Base-by-base conservation (phyloP, 2,797 vertebrate species). In the Sylvilagus floridanus region DNA sequence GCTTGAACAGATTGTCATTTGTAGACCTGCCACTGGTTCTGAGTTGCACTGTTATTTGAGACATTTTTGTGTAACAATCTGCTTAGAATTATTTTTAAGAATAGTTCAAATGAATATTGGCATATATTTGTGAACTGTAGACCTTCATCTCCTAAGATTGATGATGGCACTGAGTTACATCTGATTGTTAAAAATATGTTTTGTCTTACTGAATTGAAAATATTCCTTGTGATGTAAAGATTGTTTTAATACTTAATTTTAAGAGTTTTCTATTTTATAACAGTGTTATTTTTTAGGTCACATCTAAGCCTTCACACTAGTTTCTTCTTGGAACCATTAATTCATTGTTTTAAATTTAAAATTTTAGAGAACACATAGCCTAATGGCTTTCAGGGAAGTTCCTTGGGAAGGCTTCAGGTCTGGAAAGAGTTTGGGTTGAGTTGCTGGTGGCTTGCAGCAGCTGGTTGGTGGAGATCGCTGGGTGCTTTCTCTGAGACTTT, bases 141-240 rank as follows among this genome's bases (percentile, higher is more conserved):
- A 37, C 28, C 12, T n/a, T 72, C 32, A 90, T 4, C 28, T 19
- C 32, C 17, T 96, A 50, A 95, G 81, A 32, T 82, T 62, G 52
- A 26, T 35, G 35, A 35, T 35, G 35, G 35, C 35, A 35, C 35
- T 35, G 35, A 35, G 35, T 35, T 35, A 35, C 35, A 35, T 35
- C 35, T 35, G 35, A 35, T 35, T 35, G 35, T 85, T 90, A 65
- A 83, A 90, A 86, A 71, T 62, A 10, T 79, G 47, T 94, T 91
- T 73, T 88, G 22, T 73, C 93, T 91, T 95, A 78, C 63, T 79
- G 11, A 94, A 73, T 12, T 88, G n/a, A 92, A 91, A 78, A 91
- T 60, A 85, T 57, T 92, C 28, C n/a, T 28, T 82, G 0, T 89
- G 81, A 84, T 52, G 84, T 1, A 63, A 88, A 76, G 66, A 54